A percentile compares a stretch with the other conserved stretches of the same genome.
phyloP scores from a whole-genome alignment of 2,888 invertebrate genomes.

The Tipula confusa region DNA sequence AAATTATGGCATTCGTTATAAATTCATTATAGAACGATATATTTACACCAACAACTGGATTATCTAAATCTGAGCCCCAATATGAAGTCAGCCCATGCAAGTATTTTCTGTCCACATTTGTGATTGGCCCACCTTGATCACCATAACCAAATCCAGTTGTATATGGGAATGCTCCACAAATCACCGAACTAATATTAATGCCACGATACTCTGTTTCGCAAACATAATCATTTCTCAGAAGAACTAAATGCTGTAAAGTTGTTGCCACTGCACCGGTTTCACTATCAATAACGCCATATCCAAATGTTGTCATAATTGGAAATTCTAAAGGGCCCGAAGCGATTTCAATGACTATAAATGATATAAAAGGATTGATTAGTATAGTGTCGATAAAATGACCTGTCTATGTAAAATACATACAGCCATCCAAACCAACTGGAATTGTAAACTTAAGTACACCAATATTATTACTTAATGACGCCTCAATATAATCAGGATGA shows the following conservation, averaged over 20 bases:
- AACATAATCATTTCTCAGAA: background rate
- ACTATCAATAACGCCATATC: background rate
- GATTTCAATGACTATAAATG: background rate
- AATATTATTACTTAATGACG: background rate
- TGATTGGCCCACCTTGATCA: slow-evolving; percentile 26
- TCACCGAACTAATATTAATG: background rate
- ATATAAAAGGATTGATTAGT: background rate
- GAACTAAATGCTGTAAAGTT: background rate
- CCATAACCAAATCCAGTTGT: background rate
- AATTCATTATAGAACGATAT: background rate
- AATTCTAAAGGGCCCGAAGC: background rate
- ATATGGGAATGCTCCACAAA: background rate
- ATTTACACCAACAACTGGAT: background rate
- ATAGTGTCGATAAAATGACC: no score
- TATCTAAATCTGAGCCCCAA: background rate
- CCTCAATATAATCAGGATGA: background rate
- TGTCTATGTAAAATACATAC: background rate
- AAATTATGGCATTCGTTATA: background rate
- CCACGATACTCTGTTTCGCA: background rate
- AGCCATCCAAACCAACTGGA: background rate
- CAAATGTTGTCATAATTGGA: background rate
- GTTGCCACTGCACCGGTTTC: background rate
- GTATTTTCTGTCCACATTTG: background rate
- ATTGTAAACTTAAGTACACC: background rate
- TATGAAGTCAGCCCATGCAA: background rate